phyloP scores from a whole-genome alignment of 2,113 vertebrate species.

The Plectropomus leopardus region DNA sequence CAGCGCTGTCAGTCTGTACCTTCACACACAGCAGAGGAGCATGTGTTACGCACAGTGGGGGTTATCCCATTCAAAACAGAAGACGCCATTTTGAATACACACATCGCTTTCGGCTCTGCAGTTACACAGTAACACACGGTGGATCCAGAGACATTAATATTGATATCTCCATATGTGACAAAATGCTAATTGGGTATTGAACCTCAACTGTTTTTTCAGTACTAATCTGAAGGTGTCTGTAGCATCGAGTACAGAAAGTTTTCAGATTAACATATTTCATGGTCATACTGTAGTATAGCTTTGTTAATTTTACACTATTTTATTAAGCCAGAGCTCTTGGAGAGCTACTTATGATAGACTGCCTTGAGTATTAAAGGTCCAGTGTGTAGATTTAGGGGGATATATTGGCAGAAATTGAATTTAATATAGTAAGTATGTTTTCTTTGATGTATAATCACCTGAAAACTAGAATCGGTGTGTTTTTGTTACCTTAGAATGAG shows the following conservation, averaged over 20 bases:
- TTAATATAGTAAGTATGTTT: too few species aligned
- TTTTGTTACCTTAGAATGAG: too few species aligned
- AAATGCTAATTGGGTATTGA: not conserved
- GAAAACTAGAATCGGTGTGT: too few species aligned
- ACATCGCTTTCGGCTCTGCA: not conserved
- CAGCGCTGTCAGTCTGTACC: conserved; percentile 94
- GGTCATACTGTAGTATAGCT: not conserved
- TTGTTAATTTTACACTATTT: not conserved
- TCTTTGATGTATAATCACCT: too few species aligned
- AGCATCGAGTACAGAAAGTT: not conserved
- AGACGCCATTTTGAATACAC: conserved; percentile 22
- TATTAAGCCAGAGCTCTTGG: not conserved
- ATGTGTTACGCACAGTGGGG: conserved; percentile 40
- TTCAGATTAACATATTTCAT: not conserved
- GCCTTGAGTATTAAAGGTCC: not conserved
- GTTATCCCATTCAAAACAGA: conserved; percentile 16
- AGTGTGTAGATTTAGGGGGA: too few species aligned
- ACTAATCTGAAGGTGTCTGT: not conserved
- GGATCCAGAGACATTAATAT: not conserved
- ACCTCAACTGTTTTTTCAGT: not conserved
- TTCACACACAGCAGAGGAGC: conserved; percentile 70
- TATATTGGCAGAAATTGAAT: too few species aligned
- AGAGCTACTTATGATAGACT: not conserved
- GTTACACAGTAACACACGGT: not conserved
- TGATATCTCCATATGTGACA: not conserved